Evolutionary conservation across 2,797 vertebrate genomes (phyloP).

Genomic region (Telmatherina bonti): DNA sequence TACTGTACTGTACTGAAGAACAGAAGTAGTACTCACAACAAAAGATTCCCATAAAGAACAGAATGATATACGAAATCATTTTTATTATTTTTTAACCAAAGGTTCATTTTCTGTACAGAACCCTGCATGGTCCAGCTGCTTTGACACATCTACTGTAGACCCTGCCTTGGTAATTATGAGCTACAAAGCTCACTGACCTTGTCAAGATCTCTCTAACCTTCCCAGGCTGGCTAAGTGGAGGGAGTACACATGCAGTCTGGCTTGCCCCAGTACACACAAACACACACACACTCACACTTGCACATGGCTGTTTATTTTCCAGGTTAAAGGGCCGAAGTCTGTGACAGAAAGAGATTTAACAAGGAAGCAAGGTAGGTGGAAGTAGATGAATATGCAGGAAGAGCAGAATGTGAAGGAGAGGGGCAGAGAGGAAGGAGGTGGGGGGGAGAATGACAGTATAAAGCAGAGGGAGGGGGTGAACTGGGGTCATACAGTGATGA

Average conservation of each 20-base stretch:
- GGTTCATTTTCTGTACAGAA: slow-evolving; percentile 41
- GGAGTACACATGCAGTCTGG: slow-evolving; percentile 63
- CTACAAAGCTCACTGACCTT: slow-evolving; percentile 83
- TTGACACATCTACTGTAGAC: slow-evolving; percentile 71
- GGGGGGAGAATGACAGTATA: slow-evolving; percentile 65
- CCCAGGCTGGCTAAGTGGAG: slow-evolving; percentile 43
- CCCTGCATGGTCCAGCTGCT: slow-evolving; percentile 58
- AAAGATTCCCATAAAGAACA: background rate
- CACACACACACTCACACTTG: slow-evolving; percentile 54
- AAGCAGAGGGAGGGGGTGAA: slow-evolving; percentile 61
- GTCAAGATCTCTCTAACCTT: slow-evolving; percentile 72
- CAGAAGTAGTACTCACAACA: background rate
- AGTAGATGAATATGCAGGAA: slow-evolving; percentile 73
- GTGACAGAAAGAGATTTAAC: slow-evolving; percentile 74
- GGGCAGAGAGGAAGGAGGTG: slow-evolving; percentile 43
- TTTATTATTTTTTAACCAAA: slow-evolving; percentile 24
- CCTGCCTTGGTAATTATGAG: slow-evolving; percentile 79
- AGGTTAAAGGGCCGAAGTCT: slow-evolving; percentile 77
- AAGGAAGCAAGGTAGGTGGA: slow-evolving; percentile 57
- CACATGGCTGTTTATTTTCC: slow-evolving; percentile 71
- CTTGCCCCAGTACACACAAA: slow-evolving; percentile 34
- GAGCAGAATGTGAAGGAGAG: slow-evolving; percentile 49
- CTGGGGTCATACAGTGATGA: slow-evolving; percentile 74
- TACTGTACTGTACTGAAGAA: background rate
- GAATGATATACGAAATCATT: slow-evolving; percentile 4